Base-by-base conservation (phyloP, 1,140 invertebrate genomes). In the Rhysida immarginata region DNA sequence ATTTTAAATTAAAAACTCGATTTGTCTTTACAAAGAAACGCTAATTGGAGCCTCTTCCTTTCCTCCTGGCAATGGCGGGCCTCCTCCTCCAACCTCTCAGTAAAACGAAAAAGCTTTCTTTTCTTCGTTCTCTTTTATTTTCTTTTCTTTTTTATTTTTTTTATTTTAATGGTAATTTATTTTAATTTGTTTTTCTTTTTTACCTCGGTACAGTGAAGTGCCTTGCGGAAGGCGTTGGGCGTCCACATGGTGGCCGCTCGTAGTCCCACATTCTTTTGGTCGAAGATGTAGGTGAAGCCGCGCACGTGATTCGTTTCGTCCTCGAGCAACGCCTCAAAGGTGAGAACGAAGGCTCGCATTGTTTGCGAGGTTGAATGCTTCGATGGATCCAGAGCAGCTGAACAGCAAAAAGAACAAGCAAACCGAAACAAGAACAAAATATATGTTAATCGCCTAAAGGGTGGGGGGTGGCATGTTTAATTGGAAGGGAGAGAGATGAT, bases 201-300 rank as follows among this genome's bases (percentile, higher is more conserved):
- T 68, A 81, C 80, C 73, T 63, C 81, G 77, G 26, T 86, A 67
- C 71, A 88, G 79, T 58, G 51, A 48, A 66, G 60, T 13, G 63
- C 64, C 63, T 83, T 81, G 48, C 82, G 75, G 42, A 89, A 79
- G 63, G 89, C 85, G 25, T 74, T 81, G 2, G 88, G 71, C 0
- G 85, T 83, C 85, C 85, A 90, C 0, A 87, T 73, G 53, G 81
- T 83, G 1, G 90, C 73, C 60, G 88, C 84, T 1, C 81, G 79
- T 80, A 90, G 86, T 54, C 80, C 79, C 65, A 90, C 77, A 41
- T 84, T 85, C 44, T 81, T 81, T 63, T 89, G 83, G 65, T 90
- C 87, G 60, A 89, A 85, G 20, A 91, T 77, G 62, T 91, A 83
- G 0, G 80, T 81, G 85, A 90, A 76, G 0, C 83, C 83, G 23